Percentiles rank a stretch among this genome's conserved stretches.
Evolutionary conservation across 2,113 vertebrate species (phyloP).

Genomic region (Sorex araneus): DNA sequence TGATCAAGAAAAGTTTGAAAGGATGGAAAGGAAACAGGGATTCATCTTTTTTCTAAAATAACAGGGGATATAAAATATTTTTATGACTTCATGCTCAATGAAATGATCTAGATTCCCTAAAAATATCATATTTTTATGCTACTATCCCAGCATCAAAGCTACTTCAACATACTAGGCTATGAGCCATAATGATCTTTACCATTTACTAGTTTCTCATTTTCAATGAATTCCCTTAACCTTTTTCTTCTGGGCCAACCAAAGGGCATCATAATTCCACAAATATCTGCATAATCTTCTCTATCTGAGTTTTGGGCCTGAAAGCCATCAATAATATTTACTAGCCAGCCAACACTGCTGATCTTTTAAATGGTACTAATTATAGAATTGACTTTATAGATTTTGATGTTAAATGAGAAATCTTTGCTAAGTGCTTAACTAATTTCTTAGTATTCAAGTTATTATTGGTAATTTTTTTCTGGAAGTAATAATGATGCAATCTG

Average conservation of each 20-base stretch:
- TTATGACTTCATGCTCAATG: no score
- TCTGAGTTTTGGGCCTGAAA: not conserved
- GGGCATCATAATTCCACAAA: not conserved
- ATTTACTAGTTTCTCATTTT: conserved; percentile 4
- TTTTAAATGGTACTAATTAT: not conserved
- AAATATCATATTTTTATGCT: no score
- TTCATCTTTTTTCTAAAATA: not conserved
- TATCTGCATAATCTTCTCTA: not conserved
- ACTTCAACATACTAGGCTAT: not conserved
- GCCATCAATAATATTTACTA: not conserved
- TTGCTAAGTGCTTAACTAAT: not conserved
- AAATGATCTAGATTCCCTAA: no score
- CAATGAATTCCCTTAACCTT: not conserved
- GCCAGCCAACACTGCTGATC: no score
- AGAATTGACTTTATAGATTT: not conserved
- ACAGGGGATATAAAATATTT: not conserved
- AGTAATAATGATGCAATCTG: not conserved
- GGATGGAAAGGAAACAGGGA: not conserved
- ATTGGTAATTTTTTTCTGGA: not conserved
- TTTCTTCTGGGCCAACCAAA: not conserved
- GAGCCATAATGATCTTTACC: not conserved
- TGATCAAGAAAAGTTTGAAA: not conserved
- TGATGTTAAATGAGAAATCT: not conserved
- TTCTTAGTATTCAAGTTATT: not conserved
- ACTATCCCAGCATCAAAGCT: not conserved